Percentiles rank a stretch among this genome's conserved stretches.
Conservation (phyloP, 2,888 invertebrate species). For the Brachylomia viminalis region DNA sequence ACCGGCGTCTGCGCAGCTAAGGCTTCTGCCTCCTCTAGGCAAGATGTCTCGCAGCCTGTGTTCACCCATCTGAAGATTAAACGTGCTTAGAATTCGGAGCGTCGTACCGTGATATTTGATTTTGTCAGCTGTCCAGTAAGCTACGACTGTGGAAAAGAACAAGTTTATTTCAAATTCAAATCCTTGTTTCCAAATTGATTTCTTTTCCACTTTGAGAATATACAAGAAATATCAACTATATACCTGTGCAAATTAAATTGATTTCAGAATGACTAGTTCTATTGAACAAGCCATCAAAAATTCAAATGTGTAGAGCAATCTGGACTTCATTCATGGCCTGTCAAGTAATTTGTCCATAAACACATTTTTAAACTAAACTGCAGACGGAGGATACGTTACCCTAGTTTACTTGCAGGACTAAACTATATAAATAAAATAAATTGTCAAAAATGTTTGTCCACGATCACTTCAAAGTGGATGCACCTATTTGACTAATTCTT, state of each 20-base stretch:
- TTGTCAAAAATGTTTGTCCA: too few species aligned
- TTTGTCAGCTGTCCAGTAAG: background rate
- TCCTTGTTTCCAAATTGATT: background rate
- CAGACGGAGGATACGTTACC: background rate
- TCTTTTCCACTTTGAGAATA: background rate
- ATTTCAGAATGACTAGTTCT: background rate
- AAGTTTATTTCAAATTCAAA: background rate
- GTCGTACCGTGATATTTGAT: background rate
- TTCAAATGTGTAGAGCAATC: background rate
- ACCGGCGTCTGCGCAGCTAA: conserved; percentile 97
- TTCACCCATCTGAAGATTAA: conserved; percentile 95
- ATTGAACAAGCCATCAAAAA: background rate
- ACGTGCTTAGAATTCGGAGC: background rate
- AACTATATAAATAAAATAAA: too few species aligned
- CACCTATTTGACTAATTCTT: too few species aligned
- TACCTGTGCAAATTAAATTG: background rate
- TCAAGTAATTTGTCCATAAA: background rate
- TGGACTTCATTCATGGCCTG: background rate
- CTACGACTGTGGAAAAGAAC: background rate
- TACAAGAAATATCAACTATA: background rate
- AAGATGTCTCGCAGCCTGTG: conserved; percentile 94
- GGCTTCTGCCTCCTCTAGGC: conserved; percentile 96
- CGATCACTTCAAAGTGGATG: too few species aligned
- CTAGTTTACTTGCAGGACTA: background rate
- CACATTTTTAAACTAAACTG: background rate